These are phyloP conservation scores for Drosophila bocqueti DNA, from an alignment of 1,140 invertebrate genomes.

Conservation along the genomic window DNA sequence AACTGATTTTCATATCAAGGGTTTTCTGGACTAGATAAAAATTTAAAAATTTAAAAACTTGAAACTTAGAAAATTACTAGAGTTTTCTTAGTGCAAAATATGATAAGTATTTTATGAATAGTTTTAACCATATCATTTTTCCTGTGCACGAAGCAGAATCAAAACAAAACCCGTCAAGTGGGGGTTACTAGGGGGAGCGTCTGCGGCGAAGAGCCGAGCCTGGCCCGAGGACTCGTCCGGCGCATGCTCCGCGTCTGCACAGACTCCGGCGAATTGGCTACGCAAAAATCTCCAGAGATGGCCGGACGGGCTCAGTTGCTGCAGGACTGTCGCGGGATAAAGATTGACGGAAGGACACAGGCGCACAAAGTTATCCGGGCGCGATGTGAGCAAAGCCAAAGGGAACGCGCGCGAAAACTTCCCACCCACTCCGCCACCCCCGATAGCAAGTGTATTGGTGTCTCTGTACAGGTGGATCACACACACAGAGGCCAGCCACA, in stretches of 20 bases:
- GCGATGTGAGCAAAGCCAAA: slow-evolving; percentile 39
- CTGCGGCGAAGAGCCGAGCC: slow-evolving; percentile 34
- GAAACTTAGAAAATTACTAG: no score
- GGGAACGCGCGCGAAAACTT: slow-evolving; percentile 75
- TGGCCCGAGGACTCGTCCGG: slow-evolving; percentile 11
- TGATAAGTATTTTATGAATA: not conserved
- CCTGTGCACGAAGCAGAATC: slow-evolving; percentile 63
- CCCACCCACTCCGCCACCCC: slow-evolving; percentile 20
- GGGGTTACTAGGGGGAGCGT: slow-evolving; percentile 14
- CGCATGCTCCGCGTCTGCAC: slow-evolving; percentile 69
- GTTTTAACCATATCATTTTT: not conserved
- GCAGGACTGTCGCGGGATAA: slow-evolving; percentile 73
- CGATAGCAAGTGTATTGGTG: slow-evolving; percentile 16
- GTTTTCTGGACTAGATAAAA: no score
- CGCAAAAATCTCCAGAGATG: slow-evolving; percentile 48
- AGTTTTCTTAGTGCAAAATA: no score
- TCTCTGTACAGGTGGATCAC: slow-evolving; percentile 57
- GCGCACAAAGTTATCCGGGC: slow-evolving; percentile 29
- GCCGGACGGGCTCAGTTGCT: slow-evolving; percentile 58
- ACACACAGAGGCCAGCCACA: not conserved
- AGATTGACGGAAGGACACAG: slow-evolving; percentile 49
- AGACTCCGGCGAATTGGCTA: slow-evolving; percentile 66
- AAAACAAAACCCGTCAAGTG: slow-evolving; percentile 74
- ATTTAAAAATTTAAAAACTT: not conserved
- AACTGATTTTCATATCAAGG: no score